Base-by-base conservation (phyloP, 2,888 invertebrate species). In the Ptilodon capucinus region DNA sequence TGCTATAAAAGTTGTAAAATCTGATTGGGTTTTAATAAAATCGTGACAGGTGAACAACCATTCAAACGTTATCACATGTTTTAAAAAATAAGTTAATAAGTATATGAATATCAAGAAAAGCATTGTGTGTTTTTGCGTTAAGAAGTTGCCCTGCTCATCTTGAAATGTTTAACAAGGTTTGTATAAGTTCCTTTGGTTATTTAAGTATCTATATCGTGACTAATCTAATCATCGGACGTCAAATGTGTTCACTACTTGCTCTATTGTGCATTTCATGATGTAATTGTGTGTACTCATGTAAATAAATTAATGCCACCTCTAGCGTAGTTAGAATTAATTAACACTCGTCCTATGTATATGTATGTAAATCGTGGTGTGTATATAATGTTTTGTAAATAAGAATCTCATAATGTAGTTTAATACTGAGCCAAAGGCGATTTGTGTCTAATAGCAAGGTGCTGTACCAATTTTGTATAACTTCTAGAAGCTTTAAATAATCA, bases 391-490 rank as follows among this genome's bases (percentile, higher is more conserved):
- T 79, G 73, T 78, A 74, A 72, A 79, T 77, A 71, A 71, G 83
- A 86, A 86, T 84, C 83, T 85, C 85, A 68, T 68, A 45, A 57
- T 52, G 50, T 60, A 63, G 57, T 68, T 64, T 71, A 71, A 77
- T 78, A 76, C 73, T 84, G 77, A 86, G 88, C 88, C 88, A 86
- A 88, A 89, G 89, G 88, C 87, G 81, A 76, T 76, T 72, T 73
- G 79, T 77, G 79, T 84, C 78, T 84, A 74, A 72, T 73, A 75
- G 76, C 72, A 79, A 84, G 87, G 87, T 90, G 88, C 86, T 90
- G 84, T 81, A 73, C 68, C 69, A 73, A 62, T 74, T 79, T 75
- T 77, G 68, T 80, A 71, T 71, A 75, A 75, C 59, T 64, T 79
- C 76, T 74, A 77, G 75, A 78, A 84, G 84, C 82, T 84, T 86